Base-by-base conservation (phyloP, 1,140 invertebrate genomes). In the Colletes gigas region DNA sequence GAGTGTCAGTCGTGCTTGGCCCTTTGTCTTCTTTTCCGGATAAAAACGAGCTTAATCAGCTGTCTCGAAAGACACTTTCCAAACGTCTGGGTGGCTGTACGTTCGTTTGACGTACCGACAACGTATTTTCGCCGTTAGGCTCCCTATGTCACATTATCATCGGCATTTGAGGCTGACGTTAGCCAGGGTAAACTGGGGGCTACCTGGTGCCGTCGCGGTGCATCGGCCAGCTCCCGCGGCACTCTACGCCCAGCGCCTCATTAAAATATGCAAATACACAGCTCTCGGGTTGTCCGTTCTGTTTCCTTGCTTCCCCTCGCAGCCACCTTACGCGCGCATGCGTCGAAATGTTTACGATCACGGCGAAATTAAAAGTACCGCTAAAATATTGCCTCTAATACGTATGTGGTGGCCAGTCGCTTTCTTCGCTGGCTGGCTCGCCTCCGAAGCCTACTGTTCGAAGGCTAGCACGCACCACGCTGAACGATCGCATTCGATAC, bases 251-350 rank as follows among this genome's bases (percentile, higher is more conserved):
- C 88, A 81, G 85, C 89, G 90, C 88, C 92, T 93, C 92, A 93
- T 93, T 93, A 93, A 93, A 93, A 93, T 93, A 93, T 93, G 92
- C 92, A 92, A 93, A 93, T 93, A 93, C 86, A 73, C 67, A 73
- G 83, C 72, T 72, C 83, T 84, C 82, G 84, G 87, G 82, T 91
- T 88, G 88, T 90, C 82, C 89, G 80, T 84, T 83, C 83, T 80
- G 83, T 87, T 87, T 88, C 88, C 79, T 83, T 88, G 74, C 74
- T 72, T 75, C 81, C 44, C 77, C 60, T 41, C 73, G 66, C 50
- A 30, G 71, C 78, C 76, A 63, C 47, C 76, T 54, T 54, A 62
- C 76, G 74, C 76, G 75, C 69, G 82, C 86, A 84, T 88, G 88
- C 89, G 87, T 89, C 90, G 91, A 92, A 92, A 92, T 93, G 89